Conservation (phyloP, 2,797 vertebrate species). For the Lerista edwardsae region DNA sequence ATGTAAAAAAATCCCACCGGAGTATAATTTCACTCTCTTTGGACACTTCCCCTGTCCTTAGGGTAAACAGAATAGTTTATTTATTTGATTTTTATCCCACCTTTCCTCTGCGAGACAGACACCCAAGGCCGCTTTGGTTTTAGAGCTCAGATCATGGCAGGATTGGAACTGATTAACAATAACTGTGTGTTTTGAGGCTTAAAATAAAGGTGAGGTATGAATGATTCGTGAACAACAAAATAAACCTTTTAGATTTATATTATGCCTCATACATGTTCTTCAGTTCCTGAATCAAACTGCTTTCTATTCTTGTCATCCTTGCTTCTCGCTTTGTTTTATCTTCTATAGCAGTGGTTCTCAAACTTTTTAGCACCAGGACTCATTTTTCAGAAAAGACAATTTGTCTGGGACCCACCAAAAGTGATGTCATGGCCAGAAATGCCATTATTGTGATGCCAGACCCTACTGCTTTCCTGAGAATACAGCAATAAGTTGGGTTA, state of each 20-base stretch:
- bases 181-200: not conserved
- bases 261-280: not conserved
- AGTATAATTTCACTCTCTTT: not conserved
- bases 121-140: not conserved
- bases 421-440: no score
- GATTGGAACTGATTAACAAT: not conserved
- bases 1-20: no score
- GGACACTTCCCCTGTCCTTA: not conserved
- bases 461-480: no score
- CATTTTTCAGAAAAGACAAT: no score
- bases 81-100: no score
- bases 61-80: not conserved
- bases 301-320: not conserved
- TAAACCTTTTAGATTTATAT: not conserved
- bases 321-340: not conserved
- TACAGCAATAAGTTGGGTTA: no score
- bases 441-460: no score
- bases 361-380: no score
- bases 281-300: not conserved
- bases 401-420: no score
- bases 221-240: not conserved
- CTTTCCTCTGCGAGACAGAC: no score
- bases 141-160: not conserved
- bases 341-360: no score
- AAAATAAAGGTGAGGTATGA: not conserved